Conservation (phyloP, 2,888 invertebrate genomes). For the Ophioninae sp. region DNA sequence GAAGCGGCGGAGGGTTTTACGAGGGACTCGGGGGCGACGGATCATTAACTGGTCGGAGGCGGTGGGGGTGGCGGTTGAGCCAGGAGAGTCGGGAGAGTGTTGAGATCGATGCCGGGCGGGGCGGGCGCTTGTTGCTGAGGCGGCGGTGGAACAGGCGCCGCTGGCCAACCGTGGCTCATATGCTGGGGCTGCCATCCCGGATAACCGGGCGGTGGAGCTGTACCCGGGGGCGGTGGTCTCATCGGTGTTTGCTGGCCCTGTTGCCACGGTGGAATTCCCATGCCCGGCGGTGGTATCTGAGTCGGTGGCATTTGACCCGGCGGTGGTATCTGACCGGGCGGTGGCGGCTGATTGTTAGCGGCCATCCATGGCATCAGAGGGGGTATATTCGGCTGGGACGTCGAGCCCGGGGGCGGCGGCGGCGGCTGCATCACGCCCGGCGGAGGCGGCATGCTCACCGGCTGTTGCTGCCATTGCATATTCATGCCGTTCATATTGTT, state of each 20-base stretch:
- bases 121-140: slow-evolving; percentile 79
- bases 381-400: slow-evolving; percentile 81
- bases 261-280: slow-evolving; percentile 79
- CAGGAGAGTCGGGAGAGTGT: slow-evolving; percentile 83
- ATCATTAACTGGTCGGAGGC: slow-evolving; percentile 81
- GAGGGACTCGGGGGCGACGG: slow-evolving; percentile 7
- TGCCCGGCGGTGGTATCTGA: slow-evolving; percentile 77
- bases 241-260: slow-evolving; percentile 75
- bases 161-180: slow-evolving; percentile 76
- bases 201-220: slow-evolving; percentile 77
- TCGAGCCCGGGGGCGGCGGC: slow-evolving; percentile 82
- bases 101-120: slow-evolving; percentile 83
- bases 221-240: slow-evolving; percentile 79
- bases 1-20: slow-evolving; percentile 13
- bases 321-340: slow-evolving; percentile 76
- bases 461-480: slow-evolving; percentile 80
- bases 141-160: slow-evolving; percentile 82
- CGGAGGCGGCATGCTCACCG: slow-evolving; percentile 82
- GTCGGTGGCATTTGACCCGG: slow-evolving; percentile 76
- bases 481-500: slow-evolving; percentile 78
- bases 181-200: slow-evolving; percentile 76
- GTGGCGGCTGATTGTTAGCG: slow-evolving; percentile 81
- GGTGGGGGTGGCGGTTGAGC: slow-evolving; percentile 89
- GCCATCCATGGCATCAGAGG: slow-evolving; percentile 84
- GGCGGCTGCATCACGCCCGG: slow-evolving; percentile 82